Evolutionary conservation across 2,113 vertebrate species (phyloP).

Genomic region (Phaethornis superciliosus): DNA sequence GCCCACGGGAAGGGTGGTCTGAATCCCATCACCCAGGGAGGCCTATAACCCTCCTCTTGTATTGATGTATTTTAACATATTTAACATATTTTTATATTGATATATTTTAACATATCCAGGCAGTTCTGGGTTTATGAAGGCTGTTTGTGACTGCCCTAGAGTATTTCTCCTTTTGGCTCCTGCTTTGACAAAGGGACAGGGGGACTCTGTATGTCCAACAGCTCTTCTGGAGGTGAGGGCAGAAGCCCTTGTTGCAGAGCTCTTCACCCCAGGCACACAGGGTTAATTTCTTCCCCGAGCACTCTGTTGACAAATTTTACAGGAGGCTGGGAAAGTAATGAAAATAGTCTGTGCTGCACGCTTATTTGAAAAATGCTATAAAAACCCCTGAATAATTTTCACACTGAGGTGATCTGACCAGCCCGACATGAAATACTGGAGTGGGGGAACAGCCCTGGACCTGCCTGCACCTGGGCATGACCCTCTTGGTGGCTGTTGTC

Average conservation of each 20-base stretch:
- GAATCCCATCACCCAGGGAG: accelerated
- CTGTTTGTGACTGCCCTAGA: not conserved
- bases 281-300: conserved; percentile 26
- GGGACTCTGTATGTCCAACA: accelerated
- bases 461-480: not conserved
- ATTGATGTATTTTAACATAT: no score
- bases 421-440: not conserved
- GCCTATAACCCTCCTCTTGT: not conserved
- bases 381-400: conserved; percentile 39
- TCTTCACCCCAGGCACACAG: not conserved
- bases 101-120: not conserved
- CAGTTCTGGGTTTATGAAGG: not conserved
- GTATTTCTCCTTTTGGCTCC: not conserved
- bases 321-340: conserved; percentile 53
- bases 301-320: conserved; percentile 56
- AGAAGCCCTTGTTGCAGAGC: not conserved
- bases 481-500: accelerated
- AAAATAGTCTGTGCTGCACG: conserved; percentile 9
- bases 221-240: not conserved
- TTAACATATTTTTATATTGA: no score
- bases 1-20: not conserved
- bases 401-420: conserved; percentile 30
- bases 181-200: not conserved
- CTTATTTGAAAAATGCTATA: conserved; percentile 60
- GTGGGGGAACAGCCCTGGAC: not conserved